Conservation (phyloP, 2,113 vertebrate genomes). For the Chionis minor region DNA sequence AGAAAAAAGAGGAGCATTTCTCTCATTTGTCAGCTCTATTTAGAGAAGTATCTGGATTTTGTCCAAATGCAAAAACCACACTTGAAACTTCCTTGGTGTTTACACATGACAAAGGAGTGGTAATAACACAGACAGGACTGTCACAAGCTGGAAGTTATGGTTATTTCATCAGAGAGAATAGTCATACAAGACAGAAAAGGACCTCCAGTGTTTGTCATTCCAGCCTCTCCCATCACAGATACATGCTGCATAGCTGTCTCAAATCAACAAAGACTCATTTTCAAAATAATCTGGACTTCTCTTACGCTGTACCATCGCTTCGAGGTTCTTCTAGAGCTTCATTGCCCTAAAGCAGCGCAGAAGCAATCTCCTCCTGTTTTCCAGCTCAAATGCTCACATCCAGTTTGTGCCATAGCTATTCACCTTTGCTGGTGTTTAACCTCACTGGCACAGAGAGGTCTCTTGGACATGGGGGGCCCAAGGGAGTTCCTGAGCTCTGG, state of each 20-base stretch:
- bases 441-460: not conserved
- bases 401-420: not conserved
- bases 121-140: not conserved
- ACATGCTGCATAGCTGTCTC: not conserved
- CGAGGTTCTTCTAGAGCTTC: not conserved
- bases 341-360: not conserved
- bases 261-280: not conserved
- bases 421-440: not conserved
- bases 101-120: not conserved
- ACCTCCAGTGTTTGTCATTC: not conserved
- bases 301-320: not conserved
- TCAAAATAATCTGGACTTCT: not conserved
- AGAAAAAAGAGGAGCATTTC: not conserved
- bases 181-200: not conserved
- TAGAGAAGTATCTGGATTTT: not conserved
- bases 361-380: not conserved
- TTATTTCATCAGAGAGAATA: not conserved
- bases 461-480: not conserved
- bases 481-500: not conserved
- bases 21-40: not conserved
- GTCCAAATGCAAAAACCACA: not conserved
- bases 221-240: not conserved
- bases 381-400: not conserved
- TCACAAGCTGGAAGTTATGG: not conserved
- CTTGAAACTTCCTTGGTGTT: not conserved